Evolutionary conservation across 1,140 invertebrate species (phyloP).

Genomic region (Plectrocnemia conspersa): DNA sequence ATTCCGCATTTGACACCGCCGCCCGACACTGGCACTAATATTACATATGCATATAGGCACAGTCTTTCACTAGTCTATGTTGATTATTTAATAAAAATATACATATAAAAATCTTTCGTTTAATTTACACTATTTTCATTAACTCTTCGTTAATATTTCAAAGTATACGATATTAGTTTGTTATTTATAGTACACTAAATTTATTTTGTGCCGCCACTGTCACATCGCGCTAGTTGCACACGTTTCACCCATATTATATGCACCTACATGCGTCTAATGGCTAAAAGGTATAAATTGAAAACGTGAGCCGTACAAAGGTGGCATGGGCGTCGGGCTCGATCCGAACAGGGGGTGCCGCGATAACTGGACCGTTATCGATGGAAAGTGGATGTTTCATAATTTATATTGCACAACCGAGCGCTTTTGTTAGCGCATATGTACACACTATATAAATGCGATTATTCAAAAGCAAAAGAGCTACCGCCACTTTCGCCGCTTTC

Average conservation of each 20-base stretch:
- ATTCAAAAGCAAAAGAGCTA: neutral
- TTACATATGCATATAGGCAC: no score
- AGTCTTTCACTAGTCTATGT: no score
- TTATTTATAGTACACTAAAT: no score
- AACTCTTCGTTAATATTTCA: no score
- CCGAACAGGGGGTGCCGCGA: conserved; percentile 14
- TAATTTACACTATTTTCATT: no score
- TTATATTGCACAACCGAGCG: conserved; percentile 11
- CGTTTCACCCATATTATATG: conserved; percentile 29
- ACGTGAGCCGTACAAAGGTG: conserved; percentile 34
- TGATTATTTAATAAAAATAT: no score
- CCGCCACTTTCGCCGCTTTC: no score
- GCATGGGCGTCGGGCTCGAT: conserved; percentile 19
- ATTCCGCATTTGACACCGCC: no score
- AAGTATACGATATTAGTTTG: no score
- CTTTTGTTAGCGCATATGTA: conserved; percentile 3
- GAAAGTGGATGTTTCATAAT: conserved; percentile 27
- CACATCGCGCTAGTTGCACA: conserved; percentile 22
- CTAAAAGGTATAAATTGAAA: conserved; percentile 37
- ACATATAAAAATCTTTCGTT: no score
- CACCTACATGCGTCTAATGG: conserved; percentile 33
- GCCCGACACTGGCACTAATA: no score
- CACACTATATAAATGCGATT: no score
- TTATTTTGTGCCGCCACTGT: conserved; percentile 21
- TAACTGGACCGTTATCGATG: conserved; percentile 29